Evolutionary conservation across 2,113 vertebrate species (phyloP).

Genomic region (Clinocottus analis): DNA sequence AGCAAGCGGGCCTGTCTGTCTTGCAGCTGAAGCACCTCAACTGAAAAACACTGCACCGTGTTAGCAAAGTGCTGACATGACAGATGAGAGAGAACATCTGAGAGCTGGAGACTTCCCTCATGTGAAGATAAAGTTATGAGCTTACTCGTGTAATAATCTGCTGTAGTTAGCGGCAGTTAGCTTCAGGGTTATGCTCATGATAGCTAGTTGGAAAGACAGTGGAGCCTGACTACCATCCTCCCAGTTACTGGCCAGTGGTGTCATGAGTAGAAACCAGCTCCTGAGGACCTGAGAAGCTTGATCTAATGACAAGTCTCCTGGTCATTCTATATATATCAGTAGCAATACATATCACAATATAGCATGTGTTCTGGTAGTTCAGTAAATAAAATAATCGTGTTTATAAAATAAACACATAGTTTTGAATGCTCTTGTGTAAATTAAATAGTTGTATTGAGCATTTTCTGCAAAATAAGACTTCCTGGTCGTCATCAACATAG

Average conservation of each 20-base stretch:
- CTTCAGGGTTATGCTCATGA: neutral
- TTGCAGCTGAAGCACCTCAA: conserved; percentile 37
- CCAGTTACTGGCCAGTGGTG: no score
- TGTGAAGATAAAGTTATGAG: neutral
- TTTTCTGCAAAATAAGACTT: neutral
- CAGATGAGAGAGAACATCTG: neutral
- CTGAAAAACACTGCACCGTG: neutral
- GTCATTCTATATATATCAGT: neutral
- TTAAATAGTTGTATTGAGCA: neutral
- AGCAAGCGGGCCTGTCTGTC: conserved; percentile 54
- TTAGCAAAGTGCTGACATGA: conserved; percentile 33
- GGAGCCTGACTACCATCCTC: neutral
- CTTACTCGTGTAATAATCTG: neutral
- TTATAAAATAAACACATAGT: neutral
- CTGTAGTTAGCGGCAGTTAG: neutral
- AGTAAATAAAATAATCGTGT: neutral
- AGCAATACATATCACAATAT: neutral
- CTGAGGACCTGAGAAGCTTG: no score
- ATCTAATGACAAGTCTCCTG: no score
- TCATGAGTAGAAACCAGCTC: no score
- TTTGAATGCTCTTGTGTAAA: neutral
- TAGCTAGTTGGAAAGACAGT: neutral
- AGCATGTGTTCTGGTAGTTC: neutral
- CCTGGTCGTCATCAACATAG: no score
- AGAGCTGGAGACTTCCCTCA: neutral